Evolutionary conservation across 2,113 vertebrate genomes (phyloP).

Genomic region (Lathamus discolor): DNA sequence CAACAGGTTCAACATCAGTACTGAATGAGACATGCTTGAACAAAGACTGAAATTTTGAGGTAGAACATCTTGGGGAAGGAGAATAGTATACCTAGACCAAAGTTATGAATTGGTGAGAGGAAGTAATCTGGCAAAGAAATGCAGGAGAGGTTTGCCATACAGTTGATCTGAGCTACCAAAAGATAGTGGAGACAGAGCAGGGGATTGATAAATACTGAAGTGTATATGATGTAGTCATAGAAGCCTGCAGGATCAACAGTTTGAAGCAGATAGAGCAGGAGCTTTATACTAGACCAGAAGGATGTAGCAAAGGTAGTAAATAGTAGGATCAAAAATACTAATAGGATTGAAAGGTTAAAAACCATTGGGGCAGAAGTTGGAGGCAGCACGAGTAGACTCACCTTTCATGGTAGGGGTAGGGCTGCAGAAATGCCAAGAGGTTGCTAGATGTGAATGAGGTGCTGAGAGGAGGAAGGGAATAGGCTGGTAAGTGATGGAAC

Average conservation of each 20-base stretch:
- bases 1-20: background rate
- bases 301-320: background rate
- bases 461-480: background rate
- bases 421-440: background rate
- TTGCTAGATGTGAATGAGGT: background rate
- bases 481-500: background rate
- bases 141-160: background rate
- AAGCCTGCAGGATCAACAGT: background rate
- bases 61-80: background rate
- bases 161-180: background rate
- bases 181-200: background rate
- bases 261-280: background rate
- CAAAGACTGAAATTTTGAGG: background rate
- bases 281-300: background rate
- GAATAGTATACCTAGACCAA: background rate
- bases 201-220: background rate
- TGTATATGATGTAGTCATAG: background rate
- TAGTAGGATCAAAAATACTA: background rate
- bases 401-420: background rate
- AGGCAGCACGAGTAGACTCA: background rate
- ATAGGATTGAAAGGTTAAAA: background rate
- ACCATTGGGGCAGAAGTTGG: background rate
- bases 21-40: background rate
- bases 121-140: background rate
- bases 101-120: background rate